Conservation (phyloP, 1,140 invertebrate genomes). For the Pachyrhynchus sulphureomaculatus region DNA sequence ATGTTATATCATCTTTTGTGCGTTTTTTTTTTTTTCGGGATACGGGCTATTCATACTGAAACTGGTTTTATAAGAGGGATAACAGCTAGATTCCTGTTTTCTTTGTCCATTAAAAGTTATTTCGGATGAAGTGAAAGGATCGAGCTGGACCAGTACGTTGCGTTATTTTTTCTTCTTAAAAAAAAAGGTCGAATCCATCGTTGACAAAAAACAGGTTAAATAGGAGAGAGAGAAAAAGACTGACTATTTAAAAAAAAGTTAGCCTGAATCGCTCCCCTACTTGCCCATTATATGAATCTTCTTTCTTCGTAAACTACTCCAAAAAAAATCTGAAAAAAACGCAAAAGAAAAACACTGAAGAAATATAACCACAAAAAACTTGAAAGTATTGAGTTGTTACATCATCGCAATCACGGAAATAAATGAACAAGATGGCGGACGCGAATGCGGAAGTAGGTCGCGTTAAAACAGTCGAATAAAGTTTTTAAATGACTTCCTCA, state of each 20-base stretch:
- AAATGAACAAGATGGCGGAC: constrained; percentile 37
- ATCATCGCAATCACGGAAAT: constrained; percentile 19
- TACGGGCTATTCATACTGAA: not conserved
- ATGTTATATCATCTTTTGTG: constrained; percentile 11
- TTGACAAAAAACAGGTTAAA: constrained; percentile 40
- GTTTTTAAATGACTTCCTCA: not conserved
- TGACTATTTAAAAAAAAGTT: constrained; percentile 43
- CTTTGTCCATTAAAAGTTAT: not conserved
- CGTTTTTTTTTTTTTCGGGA: not conserved
- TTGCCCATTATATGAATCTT: constrained; percentile 36
- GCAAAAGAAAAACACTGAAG: not conserved
- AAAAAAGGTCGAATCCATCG: not conserved
- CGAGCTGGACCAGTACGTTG: too few relatives aligned
- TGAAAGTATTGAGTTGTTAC: not conserved
- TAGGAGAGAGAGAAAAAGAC: constrained; percentile 48
- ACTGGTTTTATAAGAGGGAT: not conserved
- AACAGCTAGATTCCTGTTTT: constrained; percentile 1
- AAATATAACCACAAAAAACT: constrained; percentile 2
- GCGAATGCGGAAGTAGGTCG: constrained; percentile 34
- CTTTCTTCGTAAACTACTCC: not conserved
- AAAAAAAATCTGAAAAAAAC: not conserved
- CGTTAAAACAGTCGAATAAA: not conserved
- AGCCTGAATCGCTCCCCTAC: constrained; percentile 46
- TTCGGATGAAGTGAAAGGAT: not conserved
- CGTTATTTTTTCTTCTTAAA: not conserved